A percentile compares a stretch with the other conserved stretches of the same genome.
Evolutionary conservation across 2,797 vertebrate species (phyloP).

Genomic region (Peromyscus nudipes): DNA sequence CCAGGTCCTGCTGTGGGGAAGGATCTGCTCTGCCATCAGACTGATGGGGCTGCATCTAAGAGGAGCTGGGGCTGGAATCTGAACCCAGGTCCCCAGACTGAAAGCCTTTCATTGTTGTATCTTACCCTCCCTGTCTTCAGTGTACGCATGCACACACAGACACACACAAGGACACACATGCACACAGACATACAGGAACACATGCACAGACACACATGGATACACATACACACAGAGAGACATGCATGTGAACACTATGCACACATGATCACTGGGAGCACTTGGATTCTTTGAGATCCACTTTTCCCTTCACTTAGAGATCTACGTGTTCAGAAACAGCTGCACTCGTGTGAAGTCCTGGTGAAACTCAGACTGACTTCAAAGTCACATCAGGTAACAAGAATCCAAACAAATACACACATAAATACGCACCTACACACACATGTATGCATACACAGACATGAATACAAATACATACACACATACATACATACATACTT

Average conservation of each 20-base stretch:
- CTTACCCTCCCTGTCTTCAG: not conserved
- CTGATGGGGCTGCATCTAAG: not conserved
- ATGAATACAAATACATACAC: not conserved
- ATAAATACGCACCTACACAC: not conserved
- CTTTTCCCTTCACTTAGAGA: not conserved
- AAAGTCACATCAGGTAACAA: not conserved
- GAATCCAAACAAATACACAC: not conserved
- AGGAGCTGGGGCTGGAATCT: not conserved
- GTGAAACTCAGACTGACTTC: not conserved
- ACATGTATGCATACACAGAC: not conserved
- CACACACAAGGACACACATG: not conserved
- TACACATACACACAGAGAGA: not conserved
- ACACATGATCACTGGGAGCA: not conserved
- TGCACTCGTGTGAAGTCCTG: not conserved
- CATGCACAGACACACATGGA: not conserved
- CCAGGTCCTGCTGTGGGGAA: not conserved
- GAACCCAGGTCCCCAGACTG: not conserved
- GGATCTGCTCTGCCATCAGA: not conserved
- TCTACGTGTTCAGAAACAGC: not conserved
- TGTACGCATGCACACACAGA: rapidly evolving
- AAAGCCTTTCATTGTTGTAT: not conserved
- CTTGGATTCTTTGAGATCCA: not conserved
- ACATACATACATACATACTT: not conserved
- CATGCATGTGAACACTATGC: rapidly evolving
- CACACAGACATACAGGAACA: not conserved